These are phyloP conservation scores for Lepidocyrtinus sp. DNA, from an alignment of 2,888 invertebrate species.

Conservation along the genomic window DNA sequence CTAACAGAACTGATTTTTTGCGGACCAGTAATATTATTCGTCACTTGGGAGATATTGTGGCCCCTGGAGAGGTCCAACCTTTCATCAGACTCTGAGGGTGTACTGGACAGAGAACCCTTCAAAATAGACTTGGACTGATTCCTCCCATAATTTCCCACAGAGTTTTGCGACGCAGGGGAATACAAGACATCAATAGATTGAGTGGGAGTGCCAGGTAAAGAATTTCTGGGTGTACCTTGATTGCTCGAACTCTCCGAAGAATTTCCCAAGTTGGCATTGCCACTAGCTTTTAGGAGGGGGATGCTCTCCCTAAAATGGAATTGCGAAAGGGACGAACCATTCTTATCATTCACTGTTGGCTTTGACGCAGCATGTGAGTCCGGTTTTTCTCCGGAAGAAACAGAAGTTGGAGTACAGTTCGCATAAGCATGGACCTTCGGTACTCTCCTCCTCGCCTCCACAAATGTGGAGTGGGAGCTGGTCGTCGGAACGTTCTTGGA, in stretches of 20 bases:
- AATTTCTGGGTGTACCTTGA: conserved; percentile 66
- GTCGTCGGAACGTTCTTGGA: conserved; percentile 27
- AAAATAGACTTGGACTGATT: conserved; percentile 61
- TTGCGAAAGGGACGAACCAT: conserved; percentile 20
- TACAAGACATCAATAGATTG: conserved; percentile 67
- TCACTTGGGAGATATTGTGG: conserved; percentile 14
- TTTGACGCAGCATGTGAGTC: conserved; percentile 3
- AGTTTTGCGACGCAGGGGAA: conserved; percentile 46
- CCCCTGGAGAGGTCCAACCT: conserved; percentile 41
- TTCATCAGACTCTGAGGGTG: conserved; percentile 66
- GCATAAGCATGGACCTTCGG: conserved; percentile 69
- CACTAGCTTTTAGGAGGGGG: conserved; percentile 28
- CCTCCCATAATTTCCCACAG: not conserved
- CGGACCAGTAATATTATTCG: conserved; percentile 44
- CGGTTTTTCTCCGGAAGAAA: conserved; percentile 28
- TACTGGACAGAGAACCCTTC: conserved; percentile 66
- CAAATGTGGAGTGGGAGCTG: conserved; percentile 34
- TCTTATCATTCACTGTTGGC: not conserved
- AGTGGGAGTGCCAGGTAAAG: conserved; percentile 68
- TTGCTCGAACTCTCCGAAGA: conserved; percentile 69
- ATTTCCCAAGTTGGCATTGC: conserved; percentile 55
- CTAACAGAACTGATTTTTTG: conserved; percentile 69
- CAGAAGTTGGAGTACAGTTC: conserved; percentile 59
- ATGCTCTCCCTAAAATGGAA: conserved; percentile 35
- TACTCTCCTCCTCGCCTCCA: conserved; percentile 63